Conservation (phyloP, 2,797 vertebrate genomes). For the Lagocephalus sceleratus region DNA sequence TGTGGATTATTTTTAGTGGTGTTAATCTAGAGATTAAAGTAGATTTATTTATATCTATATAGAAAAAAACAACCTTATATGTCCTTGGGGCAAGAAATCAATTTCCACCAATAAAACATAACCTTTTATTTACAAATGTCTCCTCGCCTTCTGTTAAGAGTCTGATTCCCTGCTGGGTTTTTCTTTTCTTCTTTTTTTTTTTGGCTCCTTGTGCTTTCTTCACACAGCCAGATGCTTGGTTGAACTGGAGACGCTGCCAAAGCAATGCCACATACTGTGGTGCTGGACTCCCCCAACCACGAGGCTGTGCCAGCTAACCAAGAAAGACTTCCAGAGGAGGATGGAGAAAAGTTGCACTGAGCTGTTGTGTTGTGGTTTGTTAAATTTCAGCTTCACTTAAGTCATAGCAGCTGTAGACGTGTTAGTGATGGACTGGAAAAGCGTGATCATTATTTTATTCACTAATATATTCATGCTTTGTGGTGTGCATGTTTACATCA, state of each 20-base stretch:
- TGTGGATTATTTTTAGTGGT: constrained; percentile 31
- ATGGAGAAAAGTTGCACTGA: constrained; percentile 9
- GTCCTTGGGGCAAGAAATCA: background rate
- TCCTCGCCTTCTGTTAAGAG: constrained; percentile 7
- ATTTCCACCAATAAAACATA: background rate
- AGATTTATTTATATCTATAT: no score
- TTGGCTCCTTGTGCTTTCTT: constrained; percentile 49
- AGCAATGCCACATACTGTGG: constrained; percentile 52
- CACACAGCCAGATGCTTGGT: constrained; percentile 56
- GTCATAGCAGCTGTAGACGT: background rate
- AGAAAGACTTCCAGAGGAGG: constrained; percentile 28
- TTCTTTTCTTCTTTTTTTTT: constrained; percentile 12
- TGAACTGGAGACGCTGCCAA: constrained; percentile 50
- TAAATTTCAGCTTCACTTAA: background rate
- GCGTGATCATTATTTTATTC: constrained; percentile 22
- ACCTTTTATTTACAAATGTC: background rate
- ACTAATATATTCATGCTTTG: constrained; percentile 12
- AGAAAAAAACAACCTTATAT: background rate
- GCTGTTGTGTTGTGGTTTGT: background rate
- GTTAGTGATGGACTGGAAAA: constrained; percentile 7
- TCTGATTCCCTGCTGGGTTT: constrained; percentile 28
- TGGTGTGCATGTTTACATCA: constrained; percentile 17
- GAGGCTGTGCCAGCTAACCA: constrained; percentile 36
- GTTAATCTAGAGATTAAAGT: constrained; percentile 2
- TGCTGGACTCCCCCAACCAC: constrained; percentile 25